Conservation (phyloP, 2,888 invertebrate genomes). For the Drosophila infuscata region DNA sequence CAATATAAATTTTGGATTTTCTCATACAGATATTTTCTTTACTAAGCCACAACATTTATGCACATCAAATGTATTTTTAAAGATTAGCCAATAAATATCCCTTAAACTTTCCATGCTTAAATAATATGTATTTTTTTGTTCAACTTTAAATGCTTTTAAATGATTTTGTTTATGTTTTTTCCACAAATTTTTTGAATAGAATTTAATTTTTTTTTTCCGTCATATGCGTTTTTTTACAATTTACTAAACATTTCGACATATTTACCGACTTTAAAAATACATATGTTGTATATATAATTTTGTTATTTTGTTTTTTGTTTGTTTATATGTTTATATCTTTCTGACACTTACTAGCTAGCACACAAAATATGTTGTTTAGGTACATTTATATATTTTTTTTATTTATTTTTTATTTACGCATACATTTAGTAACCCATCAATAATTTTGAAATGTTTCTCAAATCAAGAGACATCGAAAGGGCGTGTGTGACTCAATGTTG, state of each 20-base stretch:
- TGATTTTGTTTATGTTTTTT: slow-evolving; percentile 35
- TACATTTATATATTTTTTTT: slow-evolving; percentile 82
- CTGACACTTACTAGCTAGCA: slow-evolving; percentile 84
- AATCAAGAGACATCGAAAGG: slow-evolving; percentile 55
- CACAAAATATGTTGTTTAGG: slow-evolving; percentile 83
- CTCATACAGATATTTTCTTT: slow-evolving; percentile 35
- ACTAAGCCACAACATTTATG: slow-evolving; percentile 77
- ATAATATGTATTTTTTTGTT: slow-evolving; percentile 56
- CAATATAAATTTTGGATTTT: slow-evolving; percentile 54
- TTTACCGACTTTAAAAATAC: slow-evolving; percentile 65
- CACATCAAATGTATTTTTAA: slow-evolving; percentile 69
- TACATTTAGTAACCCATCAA: slow-evolving; percentile 65
- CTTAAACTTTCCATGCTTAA: slow-evolving; percentile 45
- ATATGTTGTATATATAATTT: slow-evolving; percentile 60
- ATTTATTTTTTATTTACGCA: slow-evolving; percentile 66
- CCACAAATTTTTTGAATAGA: slow-evolving; percentile 47
- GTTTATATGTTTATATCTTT: slow-evolving; percentile 51
- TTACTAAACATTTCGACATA: slow-evolving; percentile 69
- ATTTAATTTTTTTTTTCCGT: slow-evolving; percentile 27
- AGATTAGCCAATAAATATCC: slow-evolving; percentile 64
- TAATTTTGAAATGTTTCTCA: slow-evolving; percentile 55
- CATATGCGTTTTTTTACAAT: slow-evolving; percentile 54
- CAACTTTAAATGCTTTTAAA: slow-evolving; percentile 49
- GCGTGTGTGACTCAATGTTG: slow-evolving; percentile 42
- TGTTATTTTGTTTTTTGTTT: slow-evolving; percentile 38